These are phyloP conservation scores for Microtus ochrogaster DNA, from an alignment of 2,113 vertebrate species.

Conservation along the genomic window DNA sequence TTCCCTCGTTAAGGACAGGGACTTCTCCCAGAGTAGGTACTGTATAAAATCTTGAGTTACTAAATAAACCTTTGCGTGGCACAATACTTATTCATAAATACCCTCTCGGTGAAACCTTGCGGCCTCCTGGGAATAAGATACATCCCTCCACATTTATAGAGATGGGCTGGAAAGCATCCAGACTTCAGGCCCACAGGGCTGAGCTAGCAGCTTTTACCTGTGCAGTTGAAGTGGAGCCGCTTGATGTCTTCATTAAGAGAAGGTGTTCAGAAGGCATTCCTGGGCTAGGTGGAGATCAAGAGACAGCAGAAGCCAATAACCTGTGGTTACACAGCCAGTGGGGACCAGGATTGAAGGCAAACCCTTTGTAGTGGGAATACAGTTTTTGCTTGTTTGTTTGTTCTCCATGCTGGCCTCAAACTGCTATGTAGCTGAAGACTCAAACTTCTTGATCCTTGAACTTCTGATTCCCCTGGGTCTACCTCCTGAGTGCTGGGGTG, in stretches of 20 bases:
- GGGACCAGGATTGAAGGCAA: neutral
- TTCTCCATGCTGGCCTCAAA: neutral
- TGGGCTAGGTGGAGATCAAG: neutral
- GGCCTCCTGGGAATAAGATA: conserved; percentile 12
- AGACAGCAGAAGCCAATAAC: neutral
- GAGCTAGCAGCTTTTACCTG: neutral
- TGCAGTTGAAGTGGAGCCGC: neutral
- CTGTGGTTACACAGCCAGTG: neutral
- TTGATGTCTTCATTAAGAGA: conserved; percentile 1
- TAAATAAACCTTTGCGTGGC: neutral
- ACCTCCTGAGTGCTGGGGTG: neutral
- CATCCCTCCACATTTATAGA: neutral
- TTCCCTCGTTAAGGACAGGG: neutral
- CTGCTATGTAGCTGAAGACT: neutral
- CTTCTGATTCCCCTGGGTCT: neutral
- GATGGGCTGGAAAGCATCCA: neutral
- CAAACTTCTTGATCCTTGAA: neutral
- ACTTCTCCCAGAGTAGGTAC: neutral
- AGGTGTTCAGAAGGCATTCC: neutral
- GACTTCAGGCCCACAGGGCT: neutral
- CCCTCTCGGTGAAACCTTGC: neutral
- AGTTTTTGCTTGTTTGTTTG: neutral
- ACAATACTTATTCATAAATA: neutral
- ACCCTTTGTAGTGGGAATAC: neutral
- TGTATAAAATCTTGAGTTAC: neutral